Conservation (phyloP, 2,888 invertebrate species). For the Xestia sexstrigata region DNA sequence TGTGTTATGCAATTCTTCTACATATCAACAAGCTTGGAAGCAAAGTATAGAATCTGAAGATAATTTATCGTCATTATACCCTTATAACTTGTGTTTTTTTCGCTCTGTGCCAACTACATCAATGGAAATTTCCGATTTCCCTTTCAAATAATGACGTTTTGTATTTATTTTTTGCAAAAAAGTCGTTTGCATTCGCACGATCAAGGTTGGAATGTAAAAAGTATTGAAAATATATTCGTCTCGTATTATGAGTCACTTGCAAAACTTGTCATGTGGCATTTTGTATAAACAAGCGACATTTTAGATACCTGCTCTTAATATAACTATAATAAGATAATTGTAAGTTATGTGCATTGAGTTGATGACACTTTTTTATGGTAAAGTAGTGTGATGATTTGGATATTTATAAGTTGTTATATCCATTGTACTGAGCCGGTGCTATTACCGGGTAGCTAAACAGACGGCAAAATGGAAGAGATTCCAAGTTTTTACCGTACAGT, state of each 20-base stretch:
- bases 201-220: constrained; percentile 64
- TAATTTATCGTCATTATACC: no score
- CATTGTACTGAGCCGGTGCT: background rate
- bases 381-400: background rate
- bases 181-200: constrained; percentile 50
- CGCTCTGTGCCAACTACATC: background rate
- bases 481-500: no score
- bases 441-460: background rate
- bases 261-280: constrained; percentile 52
- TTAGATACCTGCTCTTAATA: constrained; percentile 36
- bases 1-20: background rate
- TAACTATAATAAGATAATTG: constrained; percentile 34
- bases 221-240: constrained; percentile 39
- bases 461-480: background rate
- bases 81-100: background rate
- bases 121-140: constrained; percentile 52
- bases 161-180: constrained; percentile 49
- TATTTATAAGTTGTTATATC: background rate
- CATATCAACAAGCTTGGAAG: background rate
- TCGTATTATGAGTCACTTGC: constrained; percentile 49
- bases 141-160: constrained; percentile 28
- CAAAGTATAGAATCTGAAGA: no score
- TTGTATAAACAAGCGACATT: constrained; percentile 47
- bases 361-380: constrained; percentile 11
- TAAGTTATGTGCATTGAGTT: background rate